A percentile compares a stretch with the other conserved stretches of the same genome.
phyloP scores from a whole-genome alignment of 2,113 vertebrate species.

The Delphinapterus leucas region DNA sequence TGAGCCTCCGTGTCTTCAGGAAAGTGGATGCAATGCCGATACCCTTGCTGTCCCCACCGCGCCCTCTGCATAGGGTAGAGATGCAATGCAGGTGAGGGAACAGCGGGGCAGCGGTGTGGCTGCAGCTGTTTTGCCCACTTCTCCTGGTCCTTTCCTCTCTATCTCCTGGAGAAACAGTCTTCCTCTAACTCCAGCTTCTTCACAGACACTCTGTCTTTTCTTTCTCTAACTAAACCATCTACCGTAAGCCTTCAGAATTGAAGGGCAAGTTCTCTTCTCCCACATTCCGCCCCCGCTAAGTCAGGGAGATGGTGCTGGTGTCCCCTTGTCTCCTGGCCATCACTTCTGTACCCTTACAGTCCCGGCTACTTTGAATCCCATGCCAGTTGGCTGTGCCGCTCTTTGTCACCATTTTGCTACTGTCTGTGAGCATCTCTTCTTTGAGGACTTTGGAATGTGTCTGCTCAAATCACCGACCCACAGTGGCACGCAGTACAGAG shows the following conservation, averaged over 20 bases:
- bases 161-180: neutral
- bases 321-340: neutral
- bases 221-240: neutral
- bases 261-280: neutral
- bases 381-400: neutral
- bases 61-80: neutral
- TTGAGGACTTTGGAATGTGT: neutral
- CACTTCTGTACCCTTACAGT: neutral
- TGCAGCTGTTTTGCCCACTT: no score
- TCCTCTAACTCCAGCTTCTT: neutral
- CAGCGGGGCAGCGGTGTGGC: neutral
- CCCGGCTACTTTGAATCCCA: neutral
- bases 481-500: fast-evolving
- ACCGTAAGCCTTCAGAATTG: neutral
- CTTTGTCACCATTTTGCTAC: neutral
- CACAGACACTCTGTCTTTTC: neutral
- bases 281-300: neutral
- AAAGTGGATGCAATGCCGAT: neutral
- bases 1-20: neutral
- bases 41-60: neutral
- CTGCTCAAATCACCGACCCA: neutral
- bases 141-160: neutral
- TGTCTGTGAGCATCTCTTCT: neutral
- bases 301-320: no score
- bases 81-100: neutral